phyloP scores from a whole-genome alignment of 2,113 vertebrate species.

The Brevimyrus niger region DNA sequence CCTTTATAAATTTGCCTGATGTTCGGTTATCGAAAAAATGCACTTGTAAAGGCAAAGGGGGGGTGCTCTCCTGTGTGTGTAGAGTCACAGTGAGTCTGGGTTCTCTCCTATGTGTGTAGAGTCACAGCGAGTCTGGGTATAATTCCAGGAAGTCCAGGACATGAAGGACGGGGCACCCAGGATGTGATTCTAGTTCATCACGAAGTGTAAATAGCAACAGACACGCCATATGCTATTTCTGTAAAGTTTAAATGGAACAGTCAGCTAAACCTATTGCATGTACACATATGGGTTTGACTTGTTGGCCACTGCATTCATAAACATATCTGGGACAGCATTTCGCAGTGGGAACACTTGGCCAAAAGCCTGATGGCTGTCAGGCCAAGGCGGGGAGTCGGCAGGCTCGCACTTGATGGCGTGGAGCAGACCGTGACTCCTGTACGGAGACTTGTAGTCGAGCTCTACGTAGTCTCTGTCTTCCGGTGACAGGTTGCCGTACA shows the following conservation, averaged over 20 bases:
- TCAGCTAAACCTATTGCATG: constrained; percentile 48
- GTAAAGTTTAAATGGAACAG: background rate
- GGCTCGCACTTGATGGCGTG: constrained; percentile 69
- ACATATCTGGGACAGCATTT: constrained; percentile 41
- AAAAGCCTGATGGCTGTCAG: constrained; percentile 36
- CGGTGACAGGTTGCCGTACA: constrained; percentile 40
- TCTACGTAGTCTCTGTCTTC: constrained; percentile 46
- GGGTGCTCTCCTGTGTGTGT: background rate
- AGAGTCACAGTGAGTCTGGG: background rate
- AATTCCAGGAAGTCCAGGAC: background rate
- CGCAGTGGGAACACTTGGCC: constrained; percentile 41
- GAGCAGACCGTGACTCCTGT: constrained; percentile 49
- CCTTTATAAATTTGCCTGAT: background rate
- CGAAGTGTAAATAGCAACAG: background rate
- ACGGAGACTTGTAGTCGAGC: constrained; percentile 45
- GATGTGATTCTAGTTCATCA: background rate
- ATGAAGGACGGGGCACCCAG: background rate
- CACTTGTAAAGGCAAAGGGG: background rate
- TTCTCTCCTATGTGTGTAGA: background rate
- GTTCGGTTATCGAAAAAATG: background rate
- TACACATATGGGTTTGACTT: constrained; percentile 58
- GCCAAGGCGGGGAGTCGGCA: constrained; percentile 57
- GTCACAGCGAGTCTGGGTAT: background rate
- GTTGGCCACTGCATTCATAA: constrained; percentile 42
- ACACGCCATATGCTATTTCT: background rate